phyloP scores from a whole-genome alignment of 2,113 vertebrate species.

The Gobius niger region DNA sequence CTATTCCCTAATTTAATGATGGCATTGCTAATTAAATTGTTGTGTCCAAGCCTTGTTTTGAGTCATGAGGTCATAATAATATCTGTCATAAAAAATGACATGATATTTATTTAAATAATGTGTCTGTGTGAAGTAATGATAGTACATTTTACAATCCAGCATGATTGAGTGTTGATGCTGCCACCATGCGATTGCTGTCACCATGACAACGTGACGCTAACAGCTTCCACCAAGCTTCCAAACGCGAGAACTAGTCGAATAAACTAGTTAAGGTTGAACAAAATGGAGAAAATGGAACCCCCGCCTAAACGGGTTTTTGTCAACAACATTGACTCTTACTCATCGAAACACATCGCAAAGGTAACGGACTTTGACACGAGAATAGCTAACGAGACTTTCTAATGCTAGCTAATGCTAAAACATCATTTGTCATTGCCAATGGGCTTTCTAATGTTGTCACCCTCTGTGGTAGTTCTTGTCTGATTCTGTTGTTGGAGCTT shows the following conservation, averaged over 20 bases:
- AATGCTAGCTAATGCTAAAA: not conserved
- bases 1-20: too few species aligned
- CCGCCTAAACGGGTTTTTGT: slow-evolving; percentile 77
- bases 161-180: too few species aligned
- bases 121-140: too few species aligned
- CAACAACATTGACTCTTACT: slow-evolving; percentile 81
- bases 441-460: not conserved
- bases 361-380: slow-evolving; percentile 59
- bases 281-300: not conserved
- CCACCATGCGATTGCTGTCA: slow-evolving; percentile 19
- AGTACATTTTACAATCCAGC: too few species aligned
- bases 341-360: slow-evolving; percentile 79
- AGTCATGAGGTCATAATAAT: too few species aligned
- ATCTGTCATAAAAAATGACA: too few species aligned
- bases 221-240: not conserved
- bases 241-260: not conserved
- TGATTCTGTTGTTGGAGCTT: slow-evolving; percentile 65
- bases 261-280: not conserved
- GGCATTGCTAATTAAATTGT: too few species aligned
- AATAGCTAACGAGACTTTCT: not conserved
- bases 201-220: slow-evolving; percentile 44
- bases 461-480: slow-evolving; percentile 78
- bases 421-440: not conserved
- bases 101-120: too few species aligned
- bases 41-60: too few species aligned